These are phyloP conservation scores for Conopomorpha cramerella DNA, from an alignment of 1,140 invertebrate species.

Conservation along the genomic window DNA sequence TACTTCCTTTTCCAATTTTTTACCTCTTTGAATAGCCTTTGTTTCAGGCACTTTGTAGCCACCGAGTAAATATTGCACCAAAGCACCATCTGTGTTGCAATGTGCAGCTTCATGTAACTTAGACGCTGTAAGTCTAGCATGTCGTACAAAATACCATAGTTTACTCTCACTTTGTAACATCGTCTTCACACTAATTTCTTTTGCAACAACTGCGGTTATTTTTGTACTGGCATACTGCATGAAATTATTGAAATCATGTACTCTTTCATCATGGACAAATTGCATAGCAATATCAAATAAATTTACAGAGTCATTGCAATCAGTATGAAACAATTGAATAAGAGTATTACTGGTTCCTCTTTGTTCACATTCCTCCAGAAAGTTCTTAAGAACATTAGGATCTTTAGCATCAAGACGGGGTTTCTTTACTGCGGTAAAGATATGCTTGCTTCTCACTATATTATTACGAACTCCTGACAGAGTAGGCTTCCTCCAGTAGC, in stretches of 20 bases:
- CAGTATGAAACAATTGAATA: not conserved
- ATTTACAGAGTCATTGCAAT: not conserved
- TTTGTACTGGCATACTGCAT: not conserved
- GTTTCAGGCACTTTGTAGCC: slow-evolving; percentile 14
- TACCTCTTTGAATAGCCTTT: slow-evolving; percentile 19
- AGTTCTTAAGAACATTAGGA: not conserved
- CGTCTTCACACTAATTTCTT: slow-evolving; percentile 10
- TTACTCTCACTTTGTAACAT: slow-evolving; percentile 5
- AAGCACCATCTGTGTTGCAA: slow-evolving; percentile 21
- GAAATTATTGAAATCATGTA: not conserved
- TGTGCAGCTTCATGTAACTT: slow-evolving; percentile 23
- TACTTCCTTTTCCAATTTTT: slow-evolving; percentile 20
- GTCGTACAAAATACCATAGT: slow-evolving; percentile 25
- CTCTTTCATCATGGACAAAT: not conserved
- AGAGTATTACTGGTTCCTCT: not conserved
- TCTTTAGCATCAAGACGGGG: not conserved
- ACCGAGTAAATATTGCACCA: slow-evolving; percentile 18
- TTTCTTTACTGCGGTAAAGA: not conserved
- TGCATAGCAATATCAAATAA: not conserved
- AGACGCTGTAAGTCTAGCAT: slow-evolving; percentile 33
- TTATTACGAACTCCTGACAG: not conserved
- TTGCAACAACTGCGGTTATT: not conserved
- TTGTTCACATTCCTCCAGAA: not conserved
- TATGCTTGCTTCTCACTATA: not conserved
- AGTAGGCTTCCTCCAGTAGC: slow-evolving; percentile 20